Conservation (phyloP, 2,888 invertebrate genomes). For the Leptogaster cylindrica region DNA sequence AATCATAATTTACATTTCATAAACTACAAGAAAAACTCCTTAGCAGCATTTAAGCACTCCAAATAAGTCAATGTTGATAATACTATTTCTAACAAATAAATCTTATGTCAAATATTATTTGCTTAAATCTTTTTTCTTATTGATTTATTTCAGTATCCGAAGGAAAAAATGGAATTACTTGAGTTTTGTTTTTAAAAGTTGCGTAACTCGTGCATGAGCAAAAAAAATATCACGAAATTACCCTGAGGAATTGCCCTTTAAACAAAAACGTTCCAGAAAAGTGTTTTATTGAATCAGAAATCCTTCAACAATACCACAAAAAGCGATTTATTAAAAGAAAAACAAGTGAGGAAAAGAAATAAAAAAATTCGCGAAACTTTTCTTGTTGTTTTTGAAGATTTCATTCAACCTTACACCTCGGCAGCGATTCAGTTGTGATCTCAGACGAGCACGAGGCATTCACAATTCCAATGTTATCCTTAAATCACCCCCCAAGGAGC, state of each 20-base stretch:
- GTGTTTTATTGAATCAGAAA: slow-evolving; percentile 42
- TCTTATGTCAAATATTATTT: too few relatives aligned
- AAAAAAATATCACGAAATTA: slow-evolving; percentile 18
- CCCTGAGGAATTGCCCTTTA: slow-evolving; percentile 26
- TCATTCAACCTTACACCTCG: slow-evolving; percentile 36
- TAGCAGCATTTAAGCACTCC: too few relatives aligned
- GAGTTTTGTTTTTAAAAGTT: too few relatives aligned
- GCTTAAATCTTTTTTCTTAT: too few relatives aligned
- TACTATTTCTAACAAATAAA: too few relatives aligned
- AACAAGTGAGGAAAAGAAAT: slow-evolving; percentile 11
- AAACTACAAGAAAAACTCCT: too few relatives aligned
- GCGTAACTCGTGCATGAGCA: too few relatives aligned
- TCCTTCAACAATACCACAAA: slow-evolving; percentile 42
- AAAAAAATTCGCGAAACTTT: slow-evolving; percentile 35
- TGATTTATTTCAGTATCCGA: too few relatives aligned
- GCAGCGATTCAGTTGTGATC: slow-evolving; percentile 34
- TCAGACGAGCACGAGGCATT: slow-evolving; percentile 11
- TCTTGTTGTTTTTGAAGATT: slow-evolving; percentile 36
- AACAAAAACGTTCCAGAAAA: slow-evolving; percentile 16
- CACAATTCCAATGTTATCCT: slow-evolving; percentile 24
- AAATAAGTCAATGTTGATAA: too few relatives aligned
- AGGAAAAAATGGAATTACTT: too few relatives aligned
- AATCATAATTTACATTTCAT: too few relatives aligned
- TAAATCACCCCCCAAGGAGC: slow-evolving; percentile 47
- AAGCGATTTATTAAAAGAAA: slow-evolving; percentile 45